phyloP scores from a whole-genome alignment of 2,797 vertebrate species.

The Pterois miles region DNA sequence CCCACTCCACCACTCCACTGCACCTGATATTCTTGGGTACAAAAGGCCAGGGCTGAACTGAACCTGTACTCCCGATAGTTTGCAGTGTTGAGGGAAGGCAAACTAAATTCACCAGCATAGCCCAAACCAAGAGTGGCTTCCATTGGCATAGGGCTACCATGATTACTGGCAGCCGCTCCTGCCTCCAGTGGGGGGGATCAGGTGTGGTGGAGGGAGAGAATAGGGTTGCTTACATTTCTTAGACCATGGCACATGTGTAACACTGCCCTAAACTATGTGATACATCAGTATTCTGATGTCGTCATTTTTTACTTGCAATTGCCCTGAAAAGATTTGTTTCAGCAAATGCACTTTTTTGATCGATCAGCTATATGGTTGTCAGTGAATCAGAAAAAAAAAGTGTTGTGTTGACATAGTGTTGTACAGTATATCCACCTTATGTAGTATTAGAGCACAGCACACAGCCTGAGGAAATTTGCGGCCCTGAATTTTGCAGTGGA shows the following conservation, averaged over 20 bases:
- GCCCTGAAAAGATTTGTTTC: neutral
- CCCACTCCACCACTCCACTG: no score
- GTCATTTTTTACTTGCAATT: neutral
- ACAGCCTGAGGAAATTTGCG: neutral
- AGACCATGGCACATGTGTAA: neutral
- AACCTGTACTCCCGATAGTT: neutral
- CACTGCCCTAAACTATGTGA: neutral
- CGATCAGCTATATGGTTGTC: neutral
- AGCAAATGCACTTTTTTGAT: neutral
- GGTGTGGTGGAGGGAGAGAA: conserved; percentile 4
- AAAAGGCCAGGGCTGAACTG: neutral
- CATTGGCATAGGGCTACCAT: neutral
- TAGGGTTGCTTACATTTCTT: neutral
- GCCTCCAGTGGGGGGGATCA: neutral
- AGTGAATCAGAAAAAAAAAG: neutral
- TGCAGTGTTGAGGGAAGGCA: neutral
- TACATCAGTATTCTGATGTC: neutral
- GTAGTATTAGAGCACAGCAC: neutral
- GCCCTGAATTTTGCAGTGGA: neutral
- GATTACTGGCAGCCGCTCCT: conserved; percentile 5
- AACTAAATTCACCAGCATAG: conserved; percentile 1
- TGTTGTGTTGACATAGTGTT: no score
- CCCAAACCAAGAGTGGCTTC: neutral
- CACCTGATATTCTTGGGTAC: neutral
- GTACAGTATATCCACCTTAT: no score